These are phyloP conservation scores for Pheucticus melanocephalus DNA, from an alignment of 2,113 vertebrate species.

Conservation along the genomic window DNA sequence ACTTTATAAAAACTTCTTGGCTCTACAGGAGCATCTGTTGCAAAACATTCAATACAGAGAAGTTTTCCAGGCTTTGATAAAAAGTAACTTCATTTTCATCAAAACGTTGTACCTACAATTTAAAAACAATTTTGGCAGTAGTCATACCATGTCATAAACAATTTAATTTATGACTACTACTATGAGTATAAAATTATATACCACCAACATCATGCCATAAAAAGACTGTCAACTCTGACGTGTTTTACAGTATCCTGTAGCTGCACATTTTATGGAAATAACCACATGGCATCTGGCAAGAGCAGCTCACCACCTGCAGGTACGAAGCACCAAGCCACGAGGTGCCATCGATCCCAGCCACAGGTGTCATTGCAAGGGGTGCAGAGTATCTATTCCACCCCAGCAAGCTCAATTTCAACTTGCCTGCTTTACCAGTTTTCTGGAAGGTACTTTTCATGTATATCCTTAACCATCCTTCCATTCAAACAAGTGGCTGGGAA, in stretches of 20 bases:
- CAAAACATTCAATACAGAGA: background rate
- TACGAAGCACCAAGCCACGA: fast-evolving
- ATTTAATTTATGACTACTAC: background rate
- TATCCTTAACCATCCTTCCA: background rate
- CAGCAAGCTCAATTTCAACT: background rate
- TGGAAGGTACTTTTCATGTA: background rate
- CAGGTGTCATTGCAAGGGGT: background rate
- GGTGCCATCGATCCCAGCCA: background rate
- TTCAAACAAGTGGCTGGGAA: background rate
- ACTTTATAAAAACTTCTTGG: background rate
- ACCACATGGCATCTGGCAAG: background rate
- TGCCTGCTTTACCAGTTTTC: background rate
- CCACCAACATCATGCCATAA: background rate
- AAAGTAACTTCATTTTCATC: background rate
- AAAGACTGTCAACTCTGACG: background rate
- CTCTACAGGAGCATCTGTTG: background rate
- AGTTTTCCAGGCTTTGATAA: background rate
- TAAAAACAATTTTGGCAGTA: background rate
- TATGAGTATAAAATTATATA: background rate
- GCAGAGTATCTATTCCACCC: background rate
- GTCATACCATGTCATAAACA: fast-evolving
- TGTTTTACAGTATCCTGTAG: background rate
- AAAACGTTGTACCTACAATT: background rate
- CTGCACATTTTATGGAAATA: fast-evolving
- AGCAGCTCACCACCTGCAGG: background rate